Base-by-base conservation (phyloP, 2,797 vertebrate genomes). In the Silurus aristotelis region DNA sequence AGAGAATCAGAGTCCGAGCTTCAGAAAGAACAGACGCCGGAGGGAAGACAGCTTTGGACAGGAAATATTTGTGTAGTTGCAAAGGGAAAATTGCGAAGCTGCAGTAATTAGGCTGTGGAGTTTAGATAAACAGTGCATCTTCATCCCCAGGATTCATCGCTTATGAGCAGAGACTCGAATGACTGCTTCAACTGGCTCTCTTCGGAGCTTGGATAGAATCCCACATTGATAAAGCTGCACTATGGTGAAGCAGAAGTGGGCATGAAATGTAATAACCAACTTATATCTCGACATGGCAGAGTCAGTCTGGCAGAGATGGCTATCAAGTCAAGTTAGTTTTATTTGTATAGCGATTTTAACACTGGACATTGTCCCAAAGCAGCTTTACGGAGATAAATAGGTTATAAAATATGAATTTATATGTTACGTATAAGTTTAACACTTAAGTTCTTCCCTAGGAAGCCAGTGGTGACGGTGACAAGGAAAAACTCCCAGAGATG, bases 51-150 rank as follows among this genome's bases (percentile, higher is more conserved):
- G 91, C 88, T 88, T 91, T 52, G 86, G 86, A 87, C 86, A 92
- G 90, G 88, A 87, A 90, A 90, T 93, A 89, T 90, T 92, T 93
- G 87, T 89, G 89, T 89, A 80, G 87, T 91, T 91, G 89, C 89
- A 84, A 85, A 56, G 79, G 87, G 88, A 87, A 90, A 91, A 91
- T 90, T 88, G 83, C 89, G 83, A 79, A 64, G 85, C 86, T 84
- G 90, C 81, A 56, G 82, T 83, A 91, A 91, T 91, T 92, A 91
- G 82, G 83, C 86, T 84, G 38, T 79, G 38, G 80, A 87, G 88
- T 87, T 82, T 82, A 86, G 88, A 92, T 92, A 92, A 93, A 92
- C 90, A 89, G 79, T 84, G 84, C 83, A 87, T 90, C 86, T 88
- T 87, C 87, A 83, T 64, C 82, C 46, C 61, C 61, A 52, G 68